Conservation (phyloP, 92 coral and sea anemone genomes). For the Diadumene lineata region DNA sequence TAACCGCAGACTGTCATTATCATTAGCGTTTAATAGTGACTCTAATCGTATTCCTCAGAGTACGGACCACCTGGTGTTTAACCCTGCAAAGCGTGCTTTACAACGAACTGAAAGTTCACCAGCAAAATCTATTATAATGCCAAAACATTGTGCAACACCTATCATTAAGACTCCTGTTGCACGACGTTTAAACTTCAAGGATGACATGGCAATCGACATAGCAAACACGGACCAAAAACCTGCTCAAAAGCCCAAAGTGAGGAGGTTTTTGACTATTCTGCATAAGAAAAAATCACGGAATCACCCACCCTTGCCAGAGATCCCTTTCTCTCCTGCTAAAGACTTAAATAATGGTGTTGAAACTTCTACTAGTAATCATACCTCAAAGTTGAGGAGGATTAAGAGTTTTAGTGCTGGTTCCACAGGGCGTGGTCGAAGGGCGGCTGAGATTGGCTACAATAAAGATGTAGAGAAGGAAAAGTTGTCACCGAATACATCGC, state of each 20-base stretch:
- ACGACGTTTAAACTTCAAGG: conserved; percentile 64
- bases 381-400: conserved; percentile 11
- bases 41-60: conserved; percentile 63
- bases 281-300: conserved; percentile 60
- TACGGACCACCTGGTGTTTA: conserved; percentile 12
- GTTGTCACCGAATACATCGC: neutral
- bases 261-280: conserved; percentile 69
- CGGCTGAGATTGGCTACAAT: neutral
- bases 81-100: conserved; percentile 9
- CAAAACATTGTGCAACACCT: conserved; percentile 21
- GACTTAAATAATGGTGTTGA: conserved; percentile 24
- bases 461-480: conserved; percentile 9
- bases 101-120: conserved; percentile 20
- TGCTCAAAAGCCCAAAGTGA: conserved; percentile 60
- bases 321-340: conserved; percentile 22
- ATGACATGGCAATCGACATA: conserved; percentile 69
- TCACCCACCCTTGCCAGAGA: conserved; percentile 24
- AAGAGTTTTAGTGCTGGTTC: conserved; percentile 29
- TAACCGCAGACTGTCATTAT: conserved; percentile 56
- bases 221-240: conserved; percentile 47
- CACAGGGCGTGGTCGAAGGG: neutral
- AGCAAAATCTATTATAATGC: neutral
- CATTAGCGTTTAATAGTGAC: conserved; percentile 52
- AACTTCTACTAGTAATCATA: too few species aligned
- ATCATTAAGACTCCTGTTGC: conserved; percentile 27